Evolutionary conservation across 2,797 vertebrate genomes (phyloP), one percentile per base, ranked within the genome.

Genomic region (Halcyon chelicuti): DNA sequence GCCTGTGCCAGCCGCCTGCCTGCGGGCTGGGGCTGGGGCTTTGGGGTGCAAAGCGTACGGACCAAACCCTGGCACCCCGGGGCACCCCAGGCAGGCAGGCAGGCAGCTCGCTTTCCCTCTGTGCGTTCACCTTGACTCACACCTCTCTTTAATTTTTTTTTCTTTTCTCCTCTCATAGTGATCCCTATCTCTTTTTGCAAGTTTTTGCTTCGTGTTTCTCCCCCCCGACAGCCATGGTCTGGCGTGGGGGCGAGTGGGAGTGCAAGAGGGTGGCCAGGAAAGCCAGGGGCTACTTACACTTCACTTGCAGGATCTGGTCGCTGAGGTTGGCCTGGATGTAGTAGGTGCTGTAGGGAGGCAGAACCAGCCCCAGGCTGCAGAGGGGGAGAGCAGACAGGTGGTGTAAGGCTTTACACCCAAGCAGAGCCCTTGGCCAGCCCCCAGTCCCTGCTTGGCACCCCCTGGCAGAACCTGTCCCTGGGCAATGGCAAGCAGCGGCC

Each of bases 301-400:
- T 99, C 97, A 99, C 99, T 98, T 99, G 99, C 65, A 99, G 99
- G 97, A 99, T 99, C 99, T 99, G 99, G 98, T 99, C 99, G 12
- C 99, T 99, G 97, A 99, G 98, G 98, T 99, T 99, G 97, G 99
- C 99, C 96, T 99, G 99, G 98, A 99, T 99, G 98, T 99, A 99
- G 98, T 99, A 99, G 91, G 99, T 99, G 95, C 99, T 99, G 98
- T 99, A 99, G 84, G 98, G 99, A 22, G 99, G 99, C 96, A 99
- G 98, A 93, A 99, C 99, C 97, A 99, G 98, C 95, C 99, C 99
- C 96, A 99, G 98, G 98, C 99, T 99, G 98, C 37, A 95, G 96
- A 93, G 72, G 95, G 70, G 95, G 94, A 86, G 93, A 95, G 63
- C 54, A 95, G 76, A 87, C 22, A 78, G 19, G 49, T 0, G 3